Conservation (phyloP, 2,113 vertebrate genomes). For the Tychaedon coryphoeus region DNA sequence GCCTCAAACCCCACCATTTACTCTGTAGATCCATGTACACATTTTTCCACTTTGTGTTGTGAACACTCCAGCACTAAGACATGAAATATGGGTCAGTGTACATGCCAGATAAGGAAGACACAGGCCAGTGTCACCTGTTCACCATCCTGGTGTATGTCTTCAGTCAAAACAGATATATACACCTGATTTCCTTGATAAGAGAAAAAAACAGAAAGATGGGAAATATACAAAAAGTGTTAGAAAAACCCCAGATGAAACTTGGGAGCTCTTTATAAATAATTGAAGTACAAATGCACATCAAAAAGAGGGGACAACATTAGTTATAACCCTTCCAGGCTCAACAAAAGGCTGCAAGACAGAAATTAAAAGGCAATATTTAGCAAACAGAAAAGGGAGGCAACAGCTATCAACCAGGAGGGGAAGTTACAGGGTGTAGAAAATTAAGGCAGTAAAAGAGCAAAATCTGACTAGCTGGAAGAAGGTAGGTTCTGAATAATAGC, state of each 20-base stretch:
- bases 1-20: neutral
- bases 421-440: neutral
- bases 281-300: neutral
- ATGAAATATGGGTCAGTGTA: neutral
- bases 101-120: neutral
- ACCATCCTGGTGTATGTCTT: neutral
- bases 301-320: neutral
- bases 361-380: constrained; percentile 9
- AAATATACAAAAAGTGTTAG: neutral
- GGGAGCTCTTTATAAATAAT: neutral
- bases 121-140: neutral
- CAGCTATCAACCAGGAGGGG: neutral
- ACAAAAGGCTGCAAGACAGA: neutral
- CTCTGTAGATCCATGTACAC: neutral
- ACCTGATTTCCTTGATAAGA: neutral
- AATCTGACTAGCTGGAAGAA: neutral
- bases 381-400: neutral
- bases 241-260: neutral
- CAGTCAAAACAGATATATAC: neutral
- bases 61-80: neutral
- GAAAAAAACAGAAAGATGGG: neutral
- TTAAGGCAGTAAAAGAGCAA: neutral
- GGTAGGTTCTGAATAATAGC: constrained; percentile 23
- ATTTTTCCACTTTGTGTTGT: neutral
- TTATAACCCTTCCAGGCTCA: neutral